Evolutionary conservation across 1,140 invertebrate genomes (phyloP).

Genomic region (Eubasilissa regina): DNA sequence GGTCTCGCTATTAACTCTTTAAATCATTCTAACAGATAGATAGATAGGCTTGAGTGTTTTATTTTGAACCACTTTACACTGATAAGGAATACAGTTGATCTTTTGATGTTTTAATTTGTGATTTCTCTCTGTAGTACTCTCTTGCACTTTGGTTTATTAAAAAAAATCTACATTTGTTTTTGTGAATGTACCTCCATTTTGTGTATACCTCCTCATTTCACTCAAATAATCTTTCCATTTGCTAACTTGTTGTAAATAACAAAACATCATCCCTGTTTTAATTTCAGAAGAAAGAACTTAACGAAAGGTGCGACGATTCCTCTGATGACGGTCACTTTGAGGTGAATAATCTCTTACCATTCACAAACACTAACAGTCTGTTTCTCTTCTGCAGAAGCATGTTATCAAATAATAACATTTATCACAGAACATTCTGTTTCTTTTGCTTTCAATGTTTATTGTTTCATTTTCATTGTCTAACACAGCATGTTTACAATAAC

Average conservation of each 20-base stretch:
- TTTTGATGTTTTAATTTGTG: no score
- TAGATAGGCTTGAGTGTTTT: no score
- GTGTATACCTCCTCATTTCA: slow-evolving; percentile 22
- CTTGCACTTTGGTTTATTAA: no score
- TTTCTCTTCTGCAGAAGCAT: slow-evolving; percentile 20
- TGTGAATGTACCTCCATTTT: no score
- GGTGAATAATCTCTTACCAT: slow-evolving; percentile 57
- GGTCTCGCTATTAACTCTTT: no score
- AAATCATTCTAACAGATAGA: no score
- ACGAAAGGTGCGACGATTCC: slow-evolving; percentile 57
- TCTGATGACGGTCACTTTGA: slow-evolving; percentile 61
- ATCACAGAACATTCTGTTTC: background rate
- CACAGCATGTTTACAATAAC: background rate
- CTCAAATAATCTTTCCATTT: slow-evolving; percentile 43
- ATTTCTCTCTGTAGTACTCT: no score
- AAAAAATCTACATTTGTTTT: no score
- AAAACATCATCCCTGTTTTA: slow-evolving; percentile 54
- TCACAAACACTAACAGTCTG: slow-evolving; percentile 20
- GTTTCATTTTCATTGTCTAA: background rate
- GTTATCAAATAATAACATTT: background rate
- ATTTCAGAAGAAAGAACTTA: slow-evolving; percentile 60
- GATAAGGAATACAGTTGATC: no score
- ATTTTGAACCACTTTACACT: no score
- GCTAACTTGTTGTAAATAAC: slow-evolving; percentile 55
- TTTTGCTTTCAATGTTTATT: background rate